phyloP scores from a whole-genome alignment of 2,888 invertebrate genomes.

The Macropis europaea region DNA sequence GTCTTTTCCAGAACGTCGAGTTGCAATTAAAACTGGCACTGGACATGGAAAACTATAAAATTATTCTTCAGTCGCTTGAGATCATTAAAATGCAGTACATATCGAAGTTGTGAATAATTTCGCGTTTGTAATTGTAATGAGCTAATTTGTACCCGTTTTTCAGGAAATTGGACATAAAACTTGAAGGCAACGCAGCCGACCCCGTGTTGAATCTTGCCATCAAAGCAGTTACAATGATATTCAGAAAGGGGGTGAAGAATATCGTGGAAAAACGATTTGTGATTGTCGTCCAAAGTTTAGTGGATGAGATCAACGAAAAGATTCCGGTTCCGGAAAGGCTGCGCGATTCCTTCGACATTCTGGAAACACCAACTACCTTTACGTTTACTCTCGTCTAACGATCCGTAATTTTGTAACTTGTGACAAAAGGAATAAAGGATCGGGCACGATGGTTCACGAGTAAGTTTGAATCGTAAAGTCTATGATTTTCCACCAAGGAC shows the following conservation, averaged over 20 bases:
- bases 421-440: no score
- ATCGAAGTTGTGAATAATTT: not conserved
- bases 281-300: not conserved
- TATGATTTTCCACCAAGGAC: no score
- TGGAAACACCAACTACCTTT: not conserved
- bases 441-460: no score
- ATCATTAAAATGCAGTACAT: conserved; percentile 61
- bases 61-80: conserved; percentile 50
- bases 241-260: conserved; percentile 8
- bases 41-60: conserved; percentile 42
- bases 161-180: conserved; percentile 54
- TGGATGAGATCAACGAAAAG: conserved; percentile 7
- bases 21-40: conserved; percentile 36
- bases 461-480: no score
- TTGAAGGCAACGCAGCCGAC: conserved; percentile 60
- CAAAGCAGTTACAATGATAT: conserved; percentile 40
- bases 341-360: not conserved
- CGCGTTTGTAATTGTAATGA: not conserved
- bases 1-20: conserved; percentile 40
- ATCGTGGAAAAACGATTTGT: not conserved
- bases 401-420: no score
- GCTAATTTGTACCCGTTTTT: not conserved
- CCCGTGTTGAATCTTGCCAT: conserved; percentile 47
- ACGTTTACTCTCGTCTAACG: not conserved
- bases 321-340: not conserved